phyloP scores from a whole-genome alignment of 2,888 invertebrate genomes.

The Onchidella celtica region DNA sequence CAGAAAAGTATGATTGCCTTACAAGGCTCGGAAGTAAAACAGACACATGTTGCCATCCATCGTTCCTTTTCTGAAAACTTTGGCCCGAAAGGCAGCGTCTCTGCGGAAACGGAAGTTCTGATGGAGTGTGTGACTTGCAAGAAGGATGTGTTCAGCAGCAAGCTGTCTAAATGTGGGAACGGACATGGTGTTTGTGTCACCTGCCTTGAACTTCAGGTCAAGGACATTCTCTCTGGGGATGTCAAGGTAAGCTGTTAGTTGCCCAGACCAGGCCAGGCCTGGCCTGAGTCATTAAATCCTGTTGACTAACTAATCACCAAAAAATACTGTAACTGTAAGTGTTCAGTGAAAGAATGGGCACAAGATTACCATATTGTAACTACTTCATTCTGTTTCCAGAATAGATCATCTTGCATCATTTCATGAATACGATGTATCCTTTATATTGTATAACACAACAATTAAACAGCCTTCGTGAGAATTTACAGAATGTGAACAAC shows the following conservation, averaged over 20 bases:
- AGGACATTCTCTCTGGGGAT: slow-evolving; percentile 70
- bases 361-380: too few species aligned
- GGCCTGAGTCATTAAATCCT: too few species aligned
- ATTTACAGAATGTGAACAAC: too few species aligned
- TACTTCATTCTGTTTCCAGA: too few species aligned
- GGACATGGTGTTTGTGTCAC: slow-evolving; percentile 70
- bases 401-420: too few species aligned
- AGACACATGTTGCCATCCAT: not conserved
- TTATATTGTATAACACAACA: too few species aligned
- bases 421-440: too few species aligned
- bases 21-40: not conserved
- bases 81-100: not conserved
- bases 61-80: slow-evolving; percentile 9
- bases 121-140: slow-evolving; percentile 60
- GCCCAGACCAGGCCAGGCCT: too few species aligned
- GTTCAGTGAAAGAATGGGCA: too few species aligned
- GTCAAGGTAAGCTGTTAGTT: slow-evolving; percentile 58
- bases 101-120: slow-evolving; percentile 36
- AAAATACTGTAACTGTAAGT: too few species aligned
- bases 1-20: slow-evolving; percentile 2
- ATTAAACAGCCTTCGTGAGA: too few species aligned
- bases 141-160: slow-evolving; percentile 54
- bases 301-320: too few species aligned
- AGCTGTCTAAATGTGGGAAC: slow-evolving; percentile 67
- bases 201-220: slow-evolving; percentile 73